Conservation (phyloP, 1,140 invertebrate genomes). For the Pogonognathellus flavescens region DNA sequence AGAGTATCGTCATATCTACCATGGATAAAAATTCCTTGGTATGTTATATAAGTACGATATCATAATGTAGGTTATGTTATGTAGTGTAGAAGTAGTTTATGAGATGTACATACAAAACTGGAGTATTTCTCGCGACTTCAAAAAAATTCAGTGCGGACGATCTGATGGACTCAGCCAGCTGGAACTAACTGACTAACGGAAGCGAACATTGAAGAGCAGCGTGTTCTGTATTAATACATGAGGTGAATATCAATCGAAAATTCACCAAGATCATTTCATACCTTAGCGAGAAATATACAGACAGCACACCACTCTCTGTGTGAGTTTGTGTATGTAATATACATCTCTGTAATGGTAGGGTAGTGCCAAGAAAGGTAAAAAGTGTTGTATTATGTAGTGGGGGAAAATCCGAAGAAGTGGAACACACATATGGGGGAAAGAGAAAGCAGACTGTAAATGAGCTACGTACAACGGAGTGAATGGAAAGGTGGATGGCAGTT, state of each 20-base stretch:
- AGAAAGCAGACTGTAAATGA: slow-evolving; percentile 30
- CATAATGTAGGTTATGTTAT: slow-evolving; percentile 37
- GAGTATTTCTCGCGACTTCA: slow-evolving; percentile 25
- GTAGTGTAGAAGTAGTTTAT: slow-evolving; percentile 32
- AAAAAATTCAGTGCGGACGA: slow-evolving; percentile 21
- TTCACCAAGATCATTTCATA: slow-evolving; percentile 5
- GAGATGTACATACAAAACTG: slow-evolving; percentile 48
- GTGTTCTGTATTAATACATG: slow-evolving; percentile 38
- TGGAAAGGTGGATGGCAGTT: background rate
- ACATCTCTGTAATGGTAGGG: background rate
- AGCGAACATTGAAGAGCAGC: slow-evolving; percentile 22
- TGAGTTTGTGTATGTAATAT: background rate
- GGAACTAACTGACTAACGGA: slow-evolving; percentile 43
- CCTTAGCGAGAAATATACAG: background rate
- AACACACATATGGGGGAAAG: slow-evolving; percentile 2
- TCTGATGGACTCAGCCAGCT: slow-evolving; percentile 35
- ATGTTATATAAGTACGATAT: background rate
- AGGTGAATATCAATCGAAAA: slow-evolving; percentile 47
- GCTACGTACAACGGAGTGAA: background rate
- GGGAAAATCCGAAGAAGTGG: slow-evolving; percentile 18
- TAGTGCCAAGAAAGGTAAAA: background rate
- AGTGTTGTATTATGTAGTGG: slow-evolving; percentile 1
- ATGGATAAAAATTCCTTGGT: too few species aligned
- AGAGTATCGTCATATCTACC: too few species aligned
- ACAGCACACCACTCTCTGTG: background rate